phyloP scores from a whole-genome alignment of 2,888 invertebrate species.

The Asteroscopus sphinx region DNA sequence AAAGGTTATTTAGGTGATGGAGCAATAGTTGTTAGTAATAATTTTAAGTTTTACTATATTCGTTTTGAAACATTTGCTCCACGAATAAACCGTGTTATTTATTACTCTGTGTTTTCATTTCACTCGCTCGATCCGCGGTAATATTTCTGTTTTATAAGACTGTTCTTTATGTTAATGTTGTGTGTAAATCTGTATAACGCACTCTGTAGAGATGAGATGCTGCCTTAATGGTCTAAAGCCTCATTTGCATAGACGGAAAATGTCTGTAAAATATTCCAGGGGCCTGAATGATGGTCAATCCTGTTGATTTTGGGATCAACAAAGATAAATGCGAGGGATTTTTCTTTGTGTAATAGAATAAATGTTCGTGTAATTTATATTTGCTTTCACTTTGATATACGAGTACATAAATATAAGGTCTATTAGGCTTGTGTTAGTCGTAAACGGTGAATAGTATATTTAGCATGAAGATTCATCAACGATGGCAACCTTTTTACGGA shows the following conservation, averaged over 20 bases:
- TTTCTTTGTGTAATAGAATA: slow-evolving; percentile 8
- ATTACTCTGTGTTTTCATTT: slow-evolving; percentile 72
- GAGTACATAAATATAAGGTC: neutral
- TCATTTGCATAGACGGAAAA: slow-evolving; percentile 41
- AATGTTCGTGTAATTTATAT: slow-evolving; percentile 3
- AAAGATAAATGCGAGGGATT: slow-evolving; percentile 2
- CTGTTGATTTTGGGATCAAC: slow-evolving; percentile 21
- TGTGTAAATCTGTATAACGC: slow-evolving; percentile 59
- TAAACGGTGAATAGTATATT: neutral
- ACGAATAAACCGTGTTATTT: slow-evolving; percentile 82
- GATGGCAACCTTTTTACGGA: too few relatives aligned
- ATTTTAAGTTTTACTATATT: slow-evolving; percentile 49
- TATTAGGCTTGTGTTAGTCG: too few relatives aligned
- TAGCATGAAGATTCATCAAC: too few relatives aligned
- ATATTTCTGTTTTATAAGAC: slow-evolving; percentile 63
- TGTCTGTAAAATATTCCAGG: slow-evolving; percentile 30
- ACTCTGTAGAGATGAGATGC: slow-evolving; percentile 49
- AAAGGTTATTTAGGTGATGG: slow-evolving; percentile 27
- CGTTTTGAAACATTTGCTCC: slow-evolving; percentile 72
- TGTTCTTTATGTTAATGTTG: slow-evolving; percentile 60
- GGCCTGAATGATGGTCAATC: slow-evolving; percentile 25
- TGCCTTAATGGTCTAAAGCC: slow-evolving; percentile 36
- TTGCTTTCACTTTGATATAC: neutral
- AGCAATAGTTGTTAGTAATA: slow-evolving; percentile 41
- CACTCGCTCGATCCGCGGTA: slow-evolving; percentile 34